Conservation (phyloP, 2,797 vertebrate species). For the Chiroxiphia lanceolata region DNA sequence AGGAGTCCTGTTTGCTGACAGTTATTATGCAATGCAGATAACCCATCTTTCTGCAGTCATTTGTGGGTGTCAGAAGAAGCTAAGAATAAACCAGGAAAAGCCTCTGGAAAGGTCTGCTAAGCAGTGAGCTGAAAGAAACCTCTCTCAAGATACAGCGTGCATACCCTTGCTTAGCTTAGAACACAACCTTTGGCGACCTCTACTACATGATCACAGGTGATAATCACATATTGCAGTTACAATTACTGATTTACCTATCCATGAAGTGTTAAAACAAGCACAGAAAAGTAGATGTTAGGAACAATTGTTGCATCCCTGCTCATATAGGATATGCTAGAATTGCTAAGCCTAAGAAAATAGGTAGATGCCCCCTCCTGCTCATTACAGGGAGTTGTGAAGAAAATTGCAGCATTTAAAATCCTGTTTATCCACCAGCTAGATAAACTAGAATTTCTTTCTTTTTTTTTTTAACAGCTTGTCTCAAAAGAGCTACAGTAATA, state of each 20-base stretch:
- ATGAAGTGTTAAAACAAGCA: neutral
- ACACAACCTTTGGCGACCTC: neutral
- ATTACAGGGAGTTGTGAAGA: neutral
- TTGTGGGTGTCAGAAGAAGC: neutral
- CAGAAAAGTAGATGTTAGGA: neutral
- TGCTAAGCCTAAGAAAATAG: neutral
- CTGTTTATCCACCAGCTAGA: neutral
- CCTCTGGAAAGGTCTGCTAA: neutral
- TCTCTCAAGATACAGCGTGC: neutral
- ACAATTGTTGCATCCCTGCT: neutral
- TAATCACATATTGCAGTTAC: neutral
- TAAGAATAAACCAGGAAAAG: conserved; percentile 32
- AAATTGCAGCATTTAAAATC: neutral
- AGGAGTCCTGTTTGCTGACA: neutral
- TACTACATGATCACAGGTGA: neutral
- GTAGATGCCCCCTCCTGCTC: neutral
- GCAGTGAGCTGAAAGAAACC: neutral
- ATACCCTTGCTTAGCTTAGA: neutral
- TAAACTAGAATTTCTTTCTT: neutral
- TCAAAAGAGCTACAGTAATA: neutral
- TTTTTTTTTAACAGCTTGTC: neutral
- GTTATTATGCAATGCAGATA: neutral
- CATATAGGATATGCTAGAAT: neutral
- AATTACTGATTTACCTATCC: neutral
- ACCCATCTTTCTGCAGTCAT: neutral